Evolutionary conservation across 2,797 vertebrate genomes (phyloP).

Genomic region (Eulemur rubriventer): DNA sequence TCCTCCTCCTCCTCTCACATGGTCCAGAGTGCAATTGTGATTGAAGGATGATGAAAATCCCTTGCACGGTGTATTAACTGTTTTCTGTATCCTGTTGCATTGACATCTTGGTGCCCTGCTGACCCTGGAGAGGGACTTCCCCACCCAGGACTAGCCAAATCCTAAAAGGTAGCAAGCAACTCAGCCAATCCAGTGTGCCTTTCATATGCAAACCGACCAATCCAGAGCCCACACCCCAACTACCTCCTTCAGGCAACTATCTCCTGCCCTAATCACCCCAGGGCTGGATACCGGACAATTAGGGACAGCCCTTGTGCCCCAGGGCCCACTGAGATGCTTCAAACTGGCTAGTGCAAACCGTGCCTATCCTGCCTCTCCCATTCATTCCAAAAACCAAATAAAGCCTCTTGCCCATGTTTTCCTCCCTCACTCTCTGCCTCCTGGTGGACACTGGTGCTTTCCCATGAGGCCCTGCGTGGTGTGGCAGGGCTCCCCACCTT

Average conservation of each 20-base stretch:
- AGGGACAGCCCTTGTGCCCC: background rate
- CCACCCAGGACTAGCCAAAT: background rate
- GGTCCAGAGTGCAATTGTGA: background rate
- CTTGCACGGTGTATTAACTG: fast-evolving
- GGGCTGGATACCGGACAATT: background rate
- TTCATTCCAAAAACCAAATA: background rate
- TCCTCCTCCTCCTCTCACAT: background rate
- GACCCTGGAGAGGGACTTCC: background rate
- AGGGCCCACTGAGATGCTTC: background rate
- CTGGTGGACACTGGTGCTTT: background rate
- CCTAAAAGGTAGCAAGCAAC: background rate
- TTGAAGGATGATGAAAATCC: too few relatives aligned
- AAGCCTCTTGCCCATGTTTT: background rate
- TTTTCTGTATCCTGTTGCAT: background rate
- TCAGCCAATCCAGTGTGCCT: background rate
- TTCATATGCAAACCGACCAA: background rate
- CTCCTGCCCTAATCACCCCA: background rate
- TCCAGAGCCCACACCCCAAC: background rate
- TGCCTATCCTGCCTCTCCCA: background rate
- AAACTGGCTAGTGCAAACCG: background rate
- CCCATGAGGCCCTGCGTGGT: fast-evolving
- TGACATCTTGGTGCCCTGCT: background rate
- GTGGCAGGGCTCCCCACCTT: background rate
- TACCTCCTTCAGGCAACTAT: background rate
- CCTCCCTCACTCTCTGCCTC: background rate